These are phyloP conservation scores for Ichneumoninae sp. DNA, from an alignment of 2,888 invertebrate species.

Conservation along the genomic window DNA sequence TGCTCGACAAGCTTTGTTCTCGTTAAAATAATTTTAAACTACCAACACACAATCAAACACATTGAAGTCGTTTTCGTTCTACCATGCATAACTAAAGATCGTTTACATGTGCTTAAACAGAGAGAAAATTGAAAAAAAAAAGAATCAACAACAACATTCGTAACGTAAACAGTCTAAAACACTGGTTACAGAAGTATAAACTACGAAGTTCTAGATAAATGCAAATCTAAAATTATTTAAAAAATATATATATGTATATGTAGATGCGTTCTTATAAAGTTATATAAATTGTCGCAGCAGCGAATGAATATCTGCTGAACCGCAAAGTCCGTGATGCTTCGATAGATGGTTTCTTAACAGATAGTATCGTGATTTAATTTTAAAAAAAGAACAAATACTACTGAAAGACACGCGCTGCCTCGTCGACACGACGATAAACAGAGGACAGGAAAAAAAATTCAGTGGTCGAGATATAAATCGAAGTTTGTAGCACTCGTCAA, in stretches of 20 bases:
- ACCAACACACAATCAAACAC: slow-evolving; percentile 30
- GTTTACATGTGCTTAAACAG: slow-evolving; percentile 40
- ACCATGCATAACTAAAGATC: slow-evolving; percentile 57
- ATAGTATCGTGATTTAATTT: slow-evolving; percentile 54
- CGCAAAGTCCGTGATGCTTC: slow-evolving; percentile 38
- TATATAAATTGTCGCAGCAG: slow-evolving; percentile 21
- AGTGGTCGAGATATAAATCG: background rate
- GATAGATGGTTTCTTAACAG: slow-evolving; percentile 51
- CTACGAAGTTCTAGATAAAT: slow-evolving; percentile 36
- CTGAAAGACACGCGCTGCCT: slow-evolving; percentile 44
- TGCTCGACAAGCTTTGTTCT: slow-evolving; percentile 37
- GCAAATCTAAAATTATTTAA: slow-evolving; percentile 39
- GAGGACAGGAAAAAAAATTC: slow-evolving; percentile 30
- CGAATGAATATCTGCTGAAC: slow-evolving; percentile 11
- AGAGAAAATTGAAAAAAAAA: slow-evolving; percentile 30
- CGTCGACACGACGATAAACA: slow-evolving; percentile 44
- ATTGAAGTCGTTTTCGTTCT: slow-evolving; percentile 30
- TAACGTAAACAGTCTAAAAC: slow-evolving; percentile 24
- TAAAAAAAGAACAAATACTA: slow-evolving; percentile 43
- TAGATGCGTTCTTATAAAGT: background rate
- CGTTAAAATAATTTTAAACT: slow-evolving; percentile 37
- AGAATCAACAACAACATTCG: background rate
- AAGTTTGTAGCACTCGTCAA: slow-evolving; percentile 39
- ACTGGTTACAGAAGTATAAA: slow-evolving; percentile 36
- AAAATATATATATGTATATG: slow-evolving; percentile 18